Base-by-base conservation (phyloP, 2,113 vertebrate species). In the Scomber japonicus region DNA sequence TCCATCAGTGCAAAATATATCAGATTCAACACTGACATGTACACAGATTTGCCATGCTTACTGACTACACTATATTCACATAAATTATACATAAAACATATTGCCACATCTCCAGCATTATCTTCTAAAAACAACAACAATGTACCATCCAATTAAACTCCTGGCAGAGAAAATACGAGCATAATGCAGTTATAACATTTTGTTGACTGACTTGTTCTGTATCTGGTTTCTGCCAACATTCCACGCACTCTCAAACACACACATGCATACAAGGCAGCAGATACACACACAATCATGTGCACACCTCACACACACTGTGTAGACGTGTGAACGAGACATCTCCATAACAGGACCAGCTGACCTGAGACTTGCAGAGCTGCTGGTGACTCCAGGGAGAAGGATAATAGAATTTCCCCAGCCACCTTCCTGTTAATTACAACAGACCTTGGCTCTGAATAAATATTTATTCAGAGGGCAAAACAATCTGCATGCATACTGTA, bases 391-490 rank as follows among this genome's bases (percentile, higher is more conserved):
- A 55, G 88, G 83, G 88, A 88, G 80, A 82, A 50, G 78, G 89
- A 92, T 91, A 93, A 94, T 93, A 91, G 81, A 93, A 94, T 94
- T 90, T 86, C 82, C 90, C 80, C 74, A 77, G 80, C 82, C 50
- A 78, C 82, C 87, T 87, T 92, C 85, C 84, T 85, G 89, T 91
- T 94, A 94, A 94, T 94, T 94, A 93, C 84, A 80, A 67, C 83
- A 87, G 89, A 90, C 83, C 89, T 85, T 87, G 82, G 76, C 88
- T 90, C 84, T 83, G 83, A 90, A 91, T 92, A 92, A 93, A 94
- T 94, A 92, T 94, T 91, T 91, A 87, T 90, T 91, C 81, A 53
- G 82, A 74, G 73, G 72, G 65, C 75, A 75, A 45, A 50, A 35
- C 75, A 80, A 88, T 91, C 75, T 83, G 80, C 76, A 90, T 84